A percentile compares a stretch with the other conserved stretches of the same genome.
These are phyloP conservation scores for Habroteleia sp. DNA, from an alignment of 2,888 invertebrate species.

Conservation along the genomic window DNA sequence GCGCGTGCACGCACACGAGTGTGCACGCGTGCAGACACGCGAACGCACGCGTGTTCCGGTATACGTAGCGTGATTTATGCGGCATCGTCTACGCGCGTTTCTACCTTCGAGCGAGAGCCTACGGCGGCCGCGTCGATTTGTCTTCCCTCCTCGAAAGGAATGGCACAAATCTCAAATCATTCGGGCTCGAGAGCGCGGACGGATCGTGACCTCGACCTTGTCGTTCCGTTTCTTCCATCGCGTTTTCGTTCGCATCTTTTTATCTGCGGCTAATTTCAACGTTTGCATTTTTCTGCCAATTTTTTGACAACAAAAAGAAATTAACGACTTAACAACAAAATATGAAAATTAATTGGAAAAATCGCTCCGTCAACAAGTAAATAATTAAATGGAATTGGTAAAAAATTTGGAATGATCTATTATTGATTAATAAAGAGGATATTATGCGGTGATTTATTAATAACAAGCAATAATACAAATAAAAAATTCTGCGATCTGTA, in stretches of 20 bases:
- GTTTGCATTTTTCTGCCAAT: no score
- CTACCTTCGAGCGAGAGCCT: constrained; percentile 40
- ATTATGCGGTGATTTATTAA: no score
- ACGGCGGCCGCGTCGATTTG: constrained; percentile 45
- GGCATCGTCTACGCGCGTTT: constrained; percentile 31
- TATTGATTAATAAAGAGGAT: no score
- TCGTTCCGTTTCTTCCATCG: constrained; percentile 52
- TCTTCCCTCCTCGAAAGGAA: constrained; percentile 45
- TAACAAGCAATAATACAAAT: no score
- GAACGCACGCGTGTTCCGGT: not conserved
- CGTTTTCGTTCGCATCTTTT: constrained; percentile 43
- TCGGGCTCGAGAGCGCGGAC: constrained; percentile 30
- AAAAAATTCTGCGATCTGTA: no score
- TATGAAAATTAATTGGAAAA: no score
- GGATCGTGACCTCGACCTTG: constrained; percentile 61
- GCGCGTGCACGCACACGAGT: constrained; percentile 7
- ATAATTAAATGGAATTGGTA: no score
- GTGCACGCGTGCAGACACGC: not conserved
- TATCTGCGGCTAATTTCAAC: no score
- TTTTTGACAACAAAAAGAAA: no score
- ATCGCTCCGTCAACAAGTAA: no score
- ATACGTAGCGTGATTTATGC: constrained; percentile 47
- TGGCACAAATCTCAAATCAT: constrained; percentile 53
- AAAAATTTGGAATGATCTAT: no score
- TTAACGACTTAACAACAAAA: no score